These are phyloP conservation scores for Triops cancriformis DNA, from an alignment of 1,140 invertebrate genomes.

Conservation along the genomic window DNA sequence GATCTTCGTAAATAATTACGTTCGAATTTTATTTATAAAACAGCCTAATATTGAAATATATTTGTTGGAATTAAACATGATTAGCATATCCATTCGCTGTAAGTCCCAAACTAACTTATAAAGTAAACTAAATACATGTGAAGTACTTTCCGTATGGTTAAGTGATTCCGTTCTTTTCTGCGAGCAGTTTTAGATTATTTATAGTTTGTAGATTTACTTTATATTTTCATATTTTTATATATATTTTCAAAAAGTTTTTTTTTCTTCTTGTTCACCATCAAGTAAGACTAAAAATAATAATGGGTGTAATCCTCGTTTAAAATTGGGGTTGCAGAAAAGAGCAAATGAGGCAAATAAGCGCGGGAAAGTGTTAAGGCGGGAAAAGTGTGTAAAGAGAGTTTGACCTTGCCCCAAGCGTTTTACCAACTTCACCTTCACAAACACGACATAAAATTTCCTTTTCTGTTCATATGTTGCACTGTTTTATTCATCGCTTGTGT, in stretches of 20 bases:
- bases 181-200: neutral
- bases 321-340: too few relatives aligned
- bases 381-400: neutral
- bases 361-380: neutral
- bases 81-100: too few relatives aligned
- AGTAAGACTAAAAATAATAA: too few relatives aligned
- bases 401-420: neutral
- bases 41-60: too few relatives aligned
- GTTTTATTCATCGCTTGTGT: conserved; percentile 9
- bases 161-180: too few relatives aligned
- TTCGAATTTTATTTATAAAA: too few relatives aligned
- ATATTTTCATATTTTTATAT: neutral
- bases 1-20: too few relatives aligned
- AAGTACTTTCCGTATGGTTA: too few relatives aligned
- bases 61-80: too few relatives aligned
- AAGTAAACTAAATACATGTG: too few relatives aligned
- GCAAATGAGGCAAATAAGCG: neutral
- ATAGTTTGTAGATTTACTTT: neutral
- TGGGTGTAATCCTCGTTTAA: too few relatives aligned
- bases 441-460: neutral
- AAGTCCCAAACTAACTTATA: too few relatives aligned
- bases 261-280: neutral
- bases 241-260: neutral
- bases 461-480: neutral
- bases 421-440: neutral